A percentile compares a stretch with the other conserved stretches of the same genome.
Evolutionary conservation across 2,113 vertebrate genomes (phyloP).

Genomic region (Oncorhynchus masou): DNA sequence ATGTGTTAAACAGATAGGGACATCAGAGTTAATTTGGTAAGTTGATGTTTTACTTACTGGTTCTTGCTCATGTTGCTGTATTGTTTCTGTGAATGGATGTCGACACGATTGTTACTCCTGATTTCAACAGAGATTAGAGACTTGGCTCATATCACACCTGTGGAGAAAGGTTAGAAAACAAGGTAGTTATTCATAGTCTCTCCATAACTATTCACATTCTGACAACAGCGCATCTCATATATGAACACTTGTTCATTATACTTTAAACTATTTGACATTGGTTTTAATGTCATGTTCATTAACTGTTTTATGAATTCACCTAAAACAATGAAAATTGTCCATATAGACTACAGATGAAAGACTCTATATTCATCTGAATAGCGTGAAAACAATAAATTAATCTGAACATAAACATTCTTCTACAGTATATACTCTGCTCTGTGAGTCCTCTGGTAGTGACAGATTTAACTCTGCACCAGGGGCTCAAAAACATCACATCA

Average conservation of each 20-base stretch:
- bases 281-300: too few species aligned
- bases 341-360: too few species aligned
- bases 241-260: too few species aligned
- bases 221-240: too few species aligned
- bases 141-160: constrained; percentile 64
- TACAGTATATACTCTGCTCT: too few species aligned
- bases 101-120: constrained; percentile 55
- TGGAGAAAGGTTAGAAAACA: constrained; percentile 25
- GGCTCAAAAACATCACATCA: constrained; percentile 58
- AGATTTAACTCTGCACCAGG: background rate
- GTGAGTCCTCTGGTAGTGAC: background rate
- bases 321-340: too few species aligned
- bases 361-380: too few species aligned
- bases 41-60: constrained; percentile 66
- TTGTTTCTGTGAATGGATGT: constrained; percentile 49
- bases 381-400: too few species aligned
- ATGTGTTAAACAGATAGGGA: background rate
- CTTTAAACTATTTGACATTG: too few species aligned
- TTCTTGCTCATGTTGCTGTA: constrained; percentile 73
- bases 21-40: background rate
- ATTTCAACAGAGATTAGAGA: constrained; percentile 51
- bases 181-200: background rate
- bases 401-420: too few species aligned
- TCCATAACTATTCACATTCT: background rate
- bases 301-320: too few species aligned